Evolutionary conservation across 2,113 vertebrate species (phyloP), one percentile per base, ranked within the genome.

Genomic region (Gadus macrocephalus): DNA sequence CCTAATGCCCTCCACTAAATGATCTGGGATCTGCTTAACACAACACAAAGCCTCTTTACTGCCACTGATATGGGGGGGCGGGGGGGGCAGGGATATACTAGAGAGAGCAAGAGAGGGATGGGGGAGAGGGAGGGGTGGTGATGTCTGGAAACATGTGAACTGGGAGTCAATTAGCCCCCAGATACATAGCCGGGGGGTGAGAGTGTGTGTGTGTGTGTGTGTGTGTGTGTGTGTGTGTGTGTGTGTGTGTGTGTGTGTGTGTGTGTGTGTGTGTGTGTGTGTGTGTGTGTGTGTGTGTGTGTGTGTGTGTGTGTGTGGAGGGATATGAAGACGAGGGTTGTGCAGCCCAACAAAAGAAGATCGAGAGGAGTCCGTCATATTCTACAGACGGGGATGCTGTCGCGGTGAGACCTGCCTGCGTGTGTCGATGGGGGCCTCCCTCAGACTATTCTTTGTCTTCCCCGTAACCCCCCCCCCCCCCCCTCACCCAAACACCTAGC

Each of bases 11-110:
- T 81, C 79, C 76, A 70, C 85, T 88, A 86, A 90, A 90, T 86
- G 87, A 89, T 88, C 88, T 89, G 85, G 90, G 89, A 89, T 91
- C 88, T 90, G 74, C 83, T 91, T 90, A 90, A 87, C 8, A 42
- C 73, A 56, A 90, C 82, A 89, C 87, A 91, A 91, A 91, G 88
- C 90, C 85, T 89, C 90, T 91, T 91, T 91, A 83, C 87, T 86
- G 84, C 87, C 84, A 90, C 78, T 68, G 89, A 91, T 90, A 89
- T 83, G 82, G 83, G 31, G 31, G 31, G 31, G 42, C 6, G 12
- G 6, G 42, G 3, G 42, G 42, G 42, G 42, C 6, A 9, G 42
- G 79, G 85, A 85, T 89, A 81, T 75, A 20, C 1, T 27, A 67
- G 73, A 83, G 20, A 63, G 42, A 75, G 69, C 55, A 70, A 59